A percentile compares a stretch with the other conserved stretches of the same genome.
phyloP scores from a whole-genome alignment of 2,797 vertebrate genomes.

The Cryptoblepharus egeriae region DNA sequence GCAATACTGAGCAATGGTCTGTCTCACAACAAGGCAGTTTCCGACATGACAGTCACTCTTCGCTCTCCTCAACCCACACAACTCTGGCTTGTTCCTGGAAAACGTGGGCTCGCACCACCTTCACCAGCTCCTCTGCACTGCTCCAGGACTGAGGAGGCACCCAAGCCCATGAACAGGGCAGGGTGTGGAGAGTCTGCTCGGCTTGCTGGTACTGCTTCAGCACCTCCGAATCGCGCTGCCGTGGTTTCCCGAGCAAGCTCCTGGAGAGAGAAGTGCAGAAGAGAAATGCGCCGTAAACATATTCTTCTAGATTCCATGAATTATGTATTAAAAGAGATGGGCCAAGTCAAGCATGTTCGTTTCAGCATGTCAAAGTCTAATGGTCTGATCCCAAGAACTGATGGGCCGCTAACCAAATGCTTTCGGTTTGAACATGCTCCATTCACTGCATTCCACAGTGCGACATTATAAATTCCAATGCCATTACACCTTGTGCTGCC shows the following conservation, averaged over 20 bases:
- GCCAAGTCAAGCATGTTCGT: constrained; percentile 30
- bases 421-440: too few relatives aligned
- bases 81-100: constrained; percentile 79
- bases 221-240: constrained; percentile 75
- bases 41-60: constrained; percentile 21
- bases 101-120: constrained; percentile 75
- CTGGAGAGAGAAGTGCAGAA: constrained; percentile 33
- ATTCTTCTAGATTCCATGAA: not conserved
- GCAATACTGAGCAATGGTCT: too few relatives aligned
- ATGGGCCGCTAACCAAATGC: not conserved
- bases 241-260: constrained; percentile 70
- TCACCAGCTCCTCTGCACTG: constrained; percentile 73
- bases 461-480: too few relatives aligned
- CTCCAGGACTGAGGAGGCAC: constrained; percentile 72
- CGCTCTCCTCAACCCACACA: constrained; percentile 72
- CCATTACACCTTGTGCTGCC: too few relatives aligned
- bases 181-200: constrained; percentile 66
- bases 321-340: constrained; percentile 25
- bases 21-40: too few relatives aligned
- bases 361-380: constrained; percentile 21
- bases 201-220: constrained; percentile 70
- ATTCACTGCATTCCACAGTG: too few relatives aligned
- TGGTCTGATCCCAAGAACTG: not conserved
- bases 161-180: constrained; percentile 73
- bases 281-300: not conserved